These are phyloP conservation scores for Coendou prehensilis DNA, from an alignment of 2,797 vertebrate species.

Conservation along the genomic window DNA sequence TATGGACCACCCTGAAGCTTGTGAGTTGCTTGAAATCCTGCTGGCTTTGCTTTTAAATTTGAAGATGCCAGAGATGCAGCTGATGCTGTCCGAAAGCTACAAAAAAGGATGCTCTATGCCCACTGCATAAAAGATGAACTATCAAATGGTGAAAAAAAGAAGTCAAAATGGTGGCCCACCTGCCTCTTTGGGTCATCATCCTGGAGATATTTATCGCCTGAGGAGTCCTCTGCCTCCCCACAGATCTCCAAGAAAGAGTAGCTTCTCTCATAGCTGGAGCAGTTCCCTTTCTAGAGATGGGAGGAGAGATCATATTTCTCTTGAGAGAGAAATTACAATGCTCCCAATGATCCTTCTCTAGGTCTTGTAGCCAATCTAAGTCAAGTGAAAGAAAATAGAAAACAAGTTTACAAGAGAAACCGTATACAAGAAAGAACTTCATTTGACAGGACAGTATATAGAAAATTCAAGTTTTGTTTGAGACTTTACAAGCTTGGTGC, in stretches of 20 bases:
- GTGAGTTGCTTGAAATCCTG: constrained; percentile 97
- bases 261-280: constrained; percentile 95
- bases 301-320: constrained; percentile 93
- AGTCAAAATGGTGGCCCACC: constrained; percentile 95
- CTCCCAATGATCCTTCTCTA: constrained; percentile 94
- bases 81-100: constrained; percentile 96
- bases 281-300: constrained; percentile 80
- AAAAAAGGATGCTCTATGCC: constrained; percentile 95
- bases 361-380: constrained; percentile 58
- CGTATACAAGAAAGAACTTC: constrained; percentile 88
- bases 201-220: constrained; percentile 93
- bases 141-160: constrained; percentile 95
- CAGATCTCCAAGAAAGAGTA: constrained; percentile 92
- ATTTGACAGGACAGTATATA: constrained; percentile 88
- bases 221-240: constrained; percentile 92
- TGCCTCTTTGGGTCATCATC: constrained; percentile 94
- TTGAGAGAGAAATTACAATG: constrained; percentile 95
- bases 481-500: constrained; percentile 89
- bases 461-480: constrained; percentile 89
- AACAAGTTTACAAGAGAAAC: constrained; percentile 83
- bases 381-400: constrained; percentile 95
- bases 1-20: constrained; percentile 96
- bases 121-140: constrained; percentile 95
- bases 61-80: constrained; percentile 96
- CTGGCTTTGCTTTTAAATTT: constrained; percentile 97